phyloP scores from a whole-genome alignment of 2,888 invertebrate genomes.

The Acleris laterana region DNA sequence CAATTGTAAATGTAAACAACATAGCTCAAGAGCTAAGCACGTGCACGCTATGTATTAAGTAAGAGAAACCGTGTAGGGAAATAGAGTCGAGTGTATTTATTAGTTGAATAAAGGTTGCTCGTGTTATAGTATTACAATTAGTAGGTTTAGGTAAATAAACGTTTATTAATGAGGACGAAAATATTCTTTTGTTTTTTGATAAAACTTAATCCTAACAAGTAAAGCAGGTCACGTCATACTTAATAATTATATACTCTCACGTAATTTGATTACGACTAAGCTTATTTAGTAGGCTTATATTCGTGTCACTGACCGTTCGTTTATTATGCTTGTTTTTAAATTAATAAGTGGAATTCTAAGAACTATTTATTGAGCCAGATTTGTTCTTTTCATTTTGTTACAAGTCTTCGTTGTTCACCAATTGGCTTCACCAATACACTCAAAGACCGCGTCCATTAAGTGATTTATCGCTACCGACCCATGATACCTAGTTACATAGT shows the following conservation, averaged over 20 bases:
- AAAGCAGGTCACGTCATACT: slow-evolving; percentile 24
- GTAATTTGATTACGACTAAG: slow-evolving; percentile 28
- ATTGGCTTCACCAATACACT: no score
- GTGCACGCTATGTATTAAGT: not conserved
- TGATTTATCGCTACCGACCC: not conserved
- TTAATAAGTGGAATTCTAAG: no score
- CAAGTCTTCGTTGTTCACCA: no score
- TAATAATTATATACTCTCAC: slow-evolving; percentile 27
- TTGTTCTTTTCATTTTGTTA: no score
- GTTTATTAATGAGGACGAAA: slow-evolving; percentile 6
- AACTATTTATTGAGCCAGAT: no score
- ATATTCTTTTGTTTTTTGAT: not conserved
- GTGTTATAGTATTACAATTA: no score
- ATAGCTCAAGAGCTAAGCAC: not conserved
- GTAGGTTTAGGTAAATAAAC: slow-evolving; percentile 4
- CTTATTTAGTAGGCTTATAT: slow-evolving; percentile 19
- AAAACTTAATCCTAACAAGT: slow-evolving; percentile 16
- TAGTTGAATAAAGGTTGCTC: not conserved
- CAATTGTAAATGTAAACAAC: not conserved
- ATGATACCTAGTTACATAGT: not conserved
- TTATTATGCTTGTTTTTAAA: slow-evolving; percentile 13
- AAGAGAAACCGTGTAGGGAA: not conserved
- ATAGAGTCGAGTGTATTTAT: not conserved
- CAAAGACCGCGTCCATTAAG: no score
- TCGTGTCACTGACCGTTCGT: slow-evolving; percentile 17